Evolutionary conservation across 2,797 vertebrate species (phyloP).

Genomic region (Alca torda): DNA sequence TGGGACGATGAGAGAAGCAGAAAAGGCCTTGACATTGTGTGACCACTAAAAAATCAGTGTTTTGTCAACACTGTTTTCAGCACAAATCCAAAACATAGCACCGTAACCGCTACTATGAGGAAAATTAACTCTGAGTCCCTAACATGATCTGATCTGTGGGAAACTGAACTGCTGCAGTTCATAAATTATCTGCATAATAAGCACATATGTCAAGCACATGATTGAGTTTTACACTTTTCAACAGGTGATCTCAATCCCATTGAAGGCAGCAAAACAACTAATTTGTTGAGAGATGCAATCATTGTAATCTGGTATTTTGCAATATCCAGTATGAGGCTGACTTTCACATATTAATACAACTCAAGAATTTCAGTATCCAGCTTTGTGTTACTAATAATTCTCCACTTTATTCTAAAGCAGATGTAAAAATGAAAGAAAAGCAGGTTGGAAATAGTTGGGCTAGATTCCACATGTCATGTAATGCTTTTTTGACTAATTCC

Average conservation of each 20-base stretch:
- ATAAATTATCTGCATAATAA: neutral
- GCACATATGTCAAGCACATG: neutral
- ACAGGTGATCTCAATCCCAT: neutral
- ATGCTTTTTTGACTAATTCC: neutral
- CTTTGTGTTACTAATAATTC: neutral
- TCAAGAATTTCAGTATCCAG: neutral
- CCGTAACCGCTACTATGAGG: neutral
- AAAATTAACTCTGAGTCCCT: neutral
- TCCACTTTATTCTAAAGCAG: neutral
- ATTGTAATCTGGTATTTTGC: neutral
- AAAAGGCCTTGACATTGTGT: neutral
- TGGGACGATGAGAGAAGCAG: accelerated
- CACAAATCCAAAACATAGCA: neutral
- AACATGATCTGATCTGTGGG: neutral
- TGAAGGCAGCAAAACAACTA: neutral
- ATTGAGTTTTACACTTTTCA: neutral
- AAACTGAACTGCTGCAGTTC: neutral
- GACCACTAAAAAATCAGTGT: neutral
- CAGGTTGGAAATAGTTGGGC: neutral
- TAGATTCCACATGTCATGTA: neutral
- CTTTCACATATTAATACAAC: neutral
- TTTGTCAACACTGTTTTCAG: neutral
- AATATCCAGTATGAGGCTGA: neutral
- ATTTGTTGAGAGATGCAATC: neutral
- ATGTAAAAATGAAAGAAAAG: neutral